Evolutionary conservation across 2,113 vertebrate species (phyloP).

Genomic region (Paradoxurus hermaphroditus): DNA sequence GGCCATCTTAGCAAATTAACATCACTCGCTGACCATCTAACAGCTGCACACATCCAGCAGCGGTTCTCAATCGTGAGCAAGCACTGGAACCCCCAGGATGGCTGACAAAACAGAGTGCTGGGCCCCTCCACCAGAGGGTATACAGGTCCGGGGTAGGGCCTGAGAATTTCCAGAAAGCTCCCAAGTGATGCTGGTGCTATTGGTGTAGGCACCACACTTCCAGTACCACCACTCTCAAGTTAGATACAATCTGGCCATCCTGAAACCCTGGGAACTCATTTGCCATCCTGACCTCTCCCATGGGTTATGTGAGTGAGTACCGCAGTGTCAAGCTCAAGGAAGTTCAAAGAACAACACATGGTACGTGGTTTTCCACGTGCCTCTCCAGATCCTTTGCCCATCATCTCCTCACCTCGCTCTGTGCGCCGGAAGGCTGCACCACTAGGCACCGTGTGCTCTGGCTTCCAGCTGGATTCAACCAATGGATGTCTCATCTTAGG

Average conservation of each 20-base stretch:
- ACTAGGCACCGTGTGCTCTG: not conserved
- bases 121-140: not conserved
- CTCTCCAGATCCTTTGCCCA: not conserved
- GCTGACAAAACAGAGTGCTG: not conserved
- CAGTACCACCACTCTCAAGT: not conserved
- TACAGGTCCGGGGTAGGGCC: not conserved
- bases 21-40: not conserved
- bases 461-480: not conserved
- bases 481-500: not conserved
- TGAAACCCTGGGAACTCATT: not conserved
- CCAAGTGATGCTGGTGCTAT: not conserved
- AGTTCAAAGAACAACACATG: not conserved
- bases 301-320: not conserved
- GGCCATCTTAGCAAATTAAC: not conserved
- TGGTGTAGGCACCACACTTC: not conserved
- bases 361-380: not conserved
- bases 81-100: not conserved
- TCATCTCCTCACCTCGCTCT: not conserved
- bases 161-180: not conserved
- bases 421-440: not conserved
- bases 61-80: not conserved
- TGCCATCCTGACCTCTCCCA: not conserved
- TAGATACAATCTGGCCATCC: not conserved
- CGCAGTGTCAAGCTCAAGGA: not conserved
- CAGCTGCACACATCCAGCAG: not conserved